Evolutionary conservation across 2,888 invertebrate genomes (phyloP).

Genomic region (Physocephala rufipes): DNA sequence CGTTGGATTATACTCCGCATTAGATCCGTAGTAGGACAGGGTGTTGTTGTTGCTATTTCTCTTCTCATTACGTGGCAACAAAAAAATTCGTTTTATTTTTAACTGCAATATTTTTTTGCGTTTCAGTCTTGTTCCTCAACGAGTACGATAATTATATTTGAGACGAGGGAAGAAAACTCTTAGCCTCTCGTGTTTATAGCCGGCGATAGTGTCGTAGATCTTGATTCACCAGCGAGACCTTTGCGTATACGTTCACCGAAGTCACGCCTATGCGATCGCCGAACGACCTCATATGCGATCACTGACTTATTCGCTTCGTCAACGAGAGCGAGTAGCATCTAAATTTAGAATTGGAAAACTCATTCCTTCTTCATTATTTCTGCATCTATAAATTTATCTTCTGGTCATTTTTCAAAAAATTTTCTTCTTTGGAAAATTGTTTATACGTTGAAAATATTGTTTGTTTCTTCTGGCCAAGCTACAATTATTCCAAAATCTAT

Average conservation of each 20-base stretch:
- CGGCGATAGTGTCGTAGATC: background rate
- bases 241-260: background rate
- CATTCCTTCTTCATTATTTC: background rate
- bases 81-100: conserved; percentile 37
- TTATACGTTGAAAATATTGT: background rate
- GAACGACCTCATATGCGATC: conserved; percentile 16
- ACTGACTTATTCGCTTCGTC: conserved; percentile 1
- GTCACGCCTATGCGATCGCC: too few relatives aligned
- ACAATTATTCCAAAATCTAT: conserved; percentile 17
- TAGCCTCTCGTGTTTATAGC: background rate
- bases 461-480: background rate
- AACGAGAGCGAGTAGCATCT: conserved; percentile 19
- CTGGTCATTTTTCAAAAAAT: too few relatives aligned
- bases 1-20: conserved; percentile 15
- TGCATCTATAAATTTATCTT: background rate
- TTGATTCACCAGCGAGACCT: background rate
- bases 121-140: conserved; percentile 6
- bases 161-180: background rate
- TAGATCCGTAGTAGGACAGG: too few relatives aligned
- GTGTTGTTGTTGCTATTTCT: conserved; percentile 28
- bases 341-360: conserved; percentile 24
- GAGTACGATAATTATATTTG: conserved; percentile 24
- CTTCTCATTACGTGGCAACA: conserved; percentile 19
- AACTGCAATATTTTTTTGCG: conserved; percentile 29
- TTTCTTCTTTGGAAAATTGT: conserved; percentile 21